These are phyloP conservation scores for Phragmatobia fuliginosa DNA, from an alignment of 2,888 invertebrate genomes.

Conservation along the genomic window DNA sequence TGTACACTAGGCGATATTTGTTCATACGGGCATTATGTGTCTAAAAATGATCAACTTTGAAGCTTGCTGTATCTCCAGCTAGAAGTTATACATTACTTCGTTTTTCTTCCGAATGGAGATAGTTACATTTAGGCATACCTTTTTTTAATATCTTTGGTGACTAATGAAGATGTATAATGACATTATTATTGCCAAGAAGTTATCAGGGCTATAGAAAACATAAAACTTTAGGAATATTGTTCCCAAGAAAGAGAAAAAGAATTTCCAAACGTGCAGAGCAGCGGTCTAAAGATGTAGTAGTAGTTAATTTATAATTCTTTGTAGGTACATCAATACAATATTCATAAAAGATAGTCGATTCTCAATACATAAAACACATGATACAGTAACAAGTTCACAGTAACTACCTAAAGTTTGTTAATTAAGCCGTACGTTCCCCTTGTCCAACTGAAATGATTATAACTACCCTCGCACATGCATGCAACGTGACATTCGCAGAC, in stretches of 20 bases:
- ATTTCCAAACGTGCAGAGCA: neutral
- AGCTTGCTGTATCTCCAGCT: too few species aligned
- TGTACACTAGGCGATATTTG: neutral
- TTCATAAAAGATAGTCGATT: neutral
- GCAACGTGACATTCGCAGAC: neutral
- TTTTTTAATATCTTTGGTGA: too few species aligned
- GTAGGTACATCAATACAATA: neutral
- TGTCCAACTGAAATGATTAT: neutral
- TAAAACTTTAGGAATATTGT: neutral
- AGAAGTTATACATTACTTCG: neutral
- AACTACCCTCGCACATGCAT: neutral
- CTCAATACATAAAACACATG: neutral
- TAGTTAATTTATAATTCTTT: neutral
- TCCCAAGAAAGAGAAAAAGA: neutral
- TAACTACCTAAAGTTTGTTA: neutral
- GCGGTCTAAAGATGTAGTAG: too few species aligned
- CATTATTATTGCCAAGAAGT: neutral
- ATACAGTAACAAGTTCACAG: neutral
- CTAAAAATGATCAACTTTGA: too few species aligned
- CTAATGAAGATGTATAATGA: too few species aligned
- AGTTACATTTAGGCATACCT: too few species aligned
- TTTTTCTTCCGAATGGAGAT: neutral
- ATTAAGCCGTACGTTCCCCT: neutral
- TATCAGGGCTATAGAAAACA: neutral
- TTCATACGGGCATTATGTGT: neutral